These are phyloP conservation scores for Cercopithecus mona DNA, from an alignment of 2,113 vertebrate species.

Conservation along the genomic window DNA sequence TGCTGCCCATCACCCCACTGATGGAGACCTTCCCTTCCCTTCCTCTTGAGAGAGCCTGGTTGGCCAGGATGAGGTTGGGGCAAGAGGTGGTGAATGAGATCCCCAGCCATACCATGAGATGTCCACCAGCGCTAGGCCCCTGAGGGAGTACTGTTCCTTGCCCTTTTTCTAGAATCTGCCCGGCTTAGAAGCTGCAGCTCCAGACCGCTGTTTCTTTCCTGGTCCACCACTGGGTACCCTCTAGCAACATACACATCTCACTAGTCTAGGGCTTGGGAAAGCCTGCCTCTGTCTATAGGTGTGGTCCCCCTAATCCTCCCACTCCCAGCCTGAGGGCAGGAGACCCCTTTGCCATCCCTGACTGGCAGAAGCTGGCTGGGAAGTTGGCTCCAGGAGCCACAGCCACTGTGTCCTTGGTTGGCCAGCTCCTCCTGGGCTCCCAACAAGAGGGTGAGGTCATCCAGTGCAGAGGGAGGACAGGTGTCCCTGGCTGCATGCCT, in stretches of 20 bases:
- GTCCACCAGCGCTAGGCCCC: not conserved
- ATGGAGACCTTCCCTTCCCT: not conserved
- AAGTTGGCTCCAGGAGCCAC: not conserved
- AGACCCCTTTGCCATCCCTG: not conserved
- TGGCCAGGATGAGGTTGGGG: not conserved
- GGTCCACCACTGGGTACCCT: not conserved
- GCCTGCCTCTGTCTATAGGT: not conserved
- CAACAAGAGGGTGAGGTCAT: slow-evolving; percentile 69
- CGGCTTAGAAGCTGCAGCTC: not conserved
- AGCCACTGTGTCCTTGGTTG: slow-evolving; percentile 62
- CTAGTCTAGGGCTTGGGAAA: not conserved
- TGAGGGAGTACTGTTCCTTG: not conserved
- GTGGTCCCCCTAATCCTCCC: not conserved
- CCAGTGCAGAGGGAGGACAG: slow-evolving; percentile 70
- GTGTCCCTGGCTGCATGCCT: slow-evolving; percentile 77
- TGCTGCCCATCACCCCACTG: not conserved
- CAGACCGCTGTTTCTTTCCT: not conserved
- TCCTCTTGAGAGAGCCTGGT: not conserved
- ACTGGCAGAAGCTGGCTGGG: not conserved
- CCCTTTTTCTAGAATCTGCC: not conserved
- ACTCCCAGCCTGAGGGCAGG: not conserved
- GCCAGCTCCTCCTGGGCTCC: slow-evolving; percentile 52
- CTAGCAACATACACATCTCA: not conserved
- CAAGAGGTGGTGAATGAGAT: not conserved
- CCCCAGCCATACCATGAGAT: not conserved